A percentile compares a stretch with the other conserved stretches of the same genome.
Conservation (phyloP, 2,797 vertebrate genomes). For the Cynopterus sphinx region DNA sequence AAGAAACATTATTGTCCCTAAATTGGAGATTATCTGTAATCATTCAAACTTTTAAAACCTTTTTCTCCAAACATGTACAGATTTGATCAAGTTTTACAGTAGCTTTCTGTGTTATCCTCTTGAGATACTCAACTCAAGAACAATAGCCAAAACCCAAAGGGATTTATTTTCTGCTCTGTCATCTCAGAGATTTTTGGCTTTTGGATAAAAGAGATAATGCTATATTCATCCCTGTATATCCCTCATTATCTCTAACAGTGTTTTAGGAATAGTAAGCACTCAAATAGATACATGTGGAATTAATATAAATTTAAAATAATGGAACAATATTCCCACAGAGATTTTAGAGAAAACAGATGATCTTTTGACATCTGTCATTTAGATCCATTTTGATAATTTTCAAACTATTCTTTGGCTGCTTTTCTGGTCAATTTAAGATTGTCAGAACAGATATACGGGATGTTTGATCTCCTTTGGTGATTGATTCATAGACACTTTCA, state of each 20-base stretch:
- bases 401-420: constrained; percentile 49
- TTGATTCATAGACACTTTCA: constrained; percentile 67
- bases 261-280: neutral
- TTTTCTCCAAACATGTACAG: neutral
- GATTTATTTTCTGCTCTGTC: neutral
- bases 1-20: neutral
- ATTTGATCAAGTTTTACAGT: neutral
- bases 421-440: constrained; percentile 73
- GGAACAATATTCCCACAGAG: neutral
- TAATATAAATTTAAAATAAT: constrained; percentile 21
- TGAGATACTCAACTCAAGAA: neutral
- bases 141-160: no score
- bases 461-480: constrained; percentile 35
- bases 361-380: constrained; percentile 74
- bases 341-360: constrained; percentile 35
- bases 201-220: neutral
- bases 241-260: neutral
- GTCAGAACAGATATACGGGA: constrained; percentile 71
- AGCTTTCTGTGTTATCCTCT: neutral
- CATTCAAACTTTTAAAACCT: neutral
- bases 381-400: constrained; percentile 71
- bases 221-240: neutral
- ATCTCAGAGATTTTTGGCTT: neutral
- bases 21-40: fast-evolving
- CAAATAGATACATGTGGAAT: neutral